A percentile compares a stretch with the other conserved stretches of the same genome.
phyloP scores from a whole-genome alignment of 1,140 invertebrate species.

The Megalonaias nervosa region DNA sequence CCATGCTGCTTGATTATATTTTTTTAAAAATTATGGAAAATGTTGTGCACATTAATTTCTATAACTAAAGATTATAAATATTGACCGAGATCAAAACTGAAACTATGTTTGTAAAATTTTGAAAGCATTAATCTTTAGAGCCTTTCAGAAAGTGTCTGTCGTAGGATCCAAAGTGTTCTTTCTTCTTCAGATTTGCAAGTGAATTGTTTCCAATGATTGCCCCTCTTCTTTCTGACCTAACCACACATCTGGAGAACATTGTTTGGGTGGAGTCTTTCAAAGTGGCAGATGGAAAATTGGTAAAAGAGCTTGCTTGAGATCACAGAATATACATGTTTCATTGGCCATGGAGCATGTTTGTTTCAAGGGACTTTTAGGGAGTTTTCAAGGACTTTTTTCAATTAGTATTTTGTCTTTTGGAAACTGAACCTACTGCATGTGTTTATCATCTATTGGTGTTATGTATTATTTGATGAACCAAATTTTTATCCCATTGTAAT shows the following conservation, averaged over 20 bases:
- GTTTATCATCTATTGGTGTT: neutral
- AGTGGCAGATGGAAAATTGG: conserved; percentile 25
- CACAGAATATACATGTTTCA: neutral
- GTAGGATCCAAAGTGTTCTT: no score
- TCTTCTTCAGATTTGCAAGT: conserved; percentile 27
- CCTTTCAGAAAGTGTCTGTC: no score
- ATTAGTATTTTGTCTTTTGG: neutral
- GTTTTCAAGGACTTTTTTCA: neutral
- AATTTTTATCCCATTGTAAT: no score
- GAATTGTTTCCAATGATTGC: conserved; percentile 31
- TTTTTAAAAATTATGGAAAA: no score
- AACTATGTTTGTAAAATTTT: no score
- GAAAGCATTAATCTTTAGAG: no score
- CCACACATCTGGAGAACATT: conserved; percentile 29
- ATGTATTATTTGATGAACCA: neutral
- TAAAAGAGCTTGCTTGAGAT: neutral
- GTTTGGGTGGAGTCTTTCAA: conserved; percentile 29
- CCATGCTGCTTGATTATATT: no score
- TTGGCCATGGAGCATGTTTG: neutral
- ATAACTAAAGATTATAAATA: no score
- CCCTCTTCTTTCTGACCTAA: conserved; percentile 23
- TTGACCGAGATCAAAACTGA: no score
- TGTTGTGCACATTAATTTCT: no score
- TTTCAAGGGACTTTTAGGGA: neutral
- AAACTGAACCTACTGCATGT: neutral